Evolutionary conservation across 2,797 vertebrate species (phyloP).

Genomic region (Paramormyrops hopkinsi): DNA sequence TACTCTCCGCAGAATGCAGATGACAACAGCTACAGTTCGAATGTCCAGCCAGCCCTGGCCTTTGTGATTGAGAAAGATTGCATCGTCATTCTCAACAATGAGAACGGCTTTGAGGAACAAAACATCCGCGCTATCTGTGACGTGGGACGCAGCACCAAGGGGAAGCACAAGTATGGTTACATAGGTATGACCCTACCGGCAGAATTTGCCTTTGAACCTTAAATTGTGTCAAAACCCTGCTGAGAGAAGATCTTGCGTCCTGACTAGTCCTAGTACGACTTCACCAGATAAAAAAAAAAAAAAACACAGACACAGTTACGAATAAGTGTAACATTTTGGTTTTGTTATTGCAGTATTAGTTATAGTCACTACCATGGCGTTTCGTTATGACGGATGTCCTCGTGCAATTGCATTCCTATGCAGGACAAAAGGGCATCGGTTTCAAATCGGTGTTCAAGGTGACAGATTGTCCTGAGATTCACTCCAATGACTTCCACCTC

Average conservation of each 20-base stretch:
- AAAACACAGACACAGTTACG: neutral
- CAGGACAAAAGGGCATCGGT: constrained; percentile 73
- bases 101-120: constrained; percentile 63
- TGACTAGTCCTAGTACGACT: neutral
- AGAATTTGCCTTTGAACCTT: neutral
- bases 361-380: neutral
- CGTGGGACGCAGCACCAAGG: constrained; percentile 70
- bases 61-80: constrained; percentile 64
- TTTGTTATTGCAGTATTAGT: neutral
- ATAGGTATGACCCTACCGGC: constrained; percentile 51
- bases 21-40: constrained; percentile 61
- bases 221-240: neutral
- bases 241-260: neutral
- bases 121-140: constrained; percentile 69
- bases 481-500: constrained; percentile 70
- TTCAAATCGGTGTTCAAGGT: constrained; percentile 75
- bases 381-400: neutral
- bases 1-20: constrained; percentile 61
- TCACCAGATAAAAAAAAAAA: neutral
- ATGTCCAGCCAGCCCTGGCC: constrained; percentile 52
- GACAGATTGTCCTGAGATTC: constrained; percentile 70
- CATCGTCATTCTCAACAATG: constrained; percentile 68
- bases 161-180: constrained; percentile 70
- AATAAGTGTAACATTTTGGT: neutral
- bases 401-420: neutral